Base-by-base conservation (phyloP, 1,140 invertebrate species). In the Monochamus saltuarius region DNA sequence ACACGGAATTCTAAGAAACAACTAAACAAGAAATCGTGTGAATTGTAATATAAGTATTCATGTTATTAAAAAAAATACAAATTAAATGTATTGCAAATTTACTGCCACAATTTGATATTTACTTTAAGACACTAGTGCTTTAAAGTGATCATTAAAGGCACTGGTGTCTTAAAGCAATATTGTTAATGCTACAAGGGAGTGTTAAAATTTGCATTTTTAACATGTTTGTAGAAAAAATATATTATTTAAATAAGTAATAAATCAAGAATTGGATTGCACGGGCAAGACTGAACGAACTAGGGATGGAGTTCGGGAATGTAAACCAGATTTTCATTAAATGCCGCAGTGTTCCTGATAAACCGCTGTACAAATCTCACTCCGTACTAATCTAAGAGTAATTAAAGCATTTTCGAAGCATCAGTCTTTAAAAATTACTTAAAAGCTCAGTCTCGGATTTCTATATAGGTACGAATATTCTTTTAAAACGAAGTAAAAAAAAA, bases 281-380 rank as follows among this genome's bases (percentile, higher is more conserved):
- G 59, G 46, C 40, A 61, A 45, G 11, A 47, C 14, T 9, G 14
- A 22, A 17, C n/a, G 40, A 58, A 62, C 50, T 19, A 13, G 13
- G 13, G 19, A 61, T 50, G 11, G 9, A 37, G 38, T 22, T 40
- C 7, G 60, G 55, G 47, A 63, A 56, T 52, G 51, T 57, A 67
- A 69, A 69, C 60, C 38, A 65, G 59, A 69, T 69, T 68, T 69
- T 69, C 67, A 69, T 69, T 69, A 67, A 69, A 67, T 67, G 65
- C 65, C 65, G 50, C 55, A 61, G 49, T 65, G 59, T 64, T 67
- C 51, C 37, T 13, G 54, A 65, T 62, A 67, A 66, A 64, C 65
- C 65, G 61, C 64, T 46, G 51, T 45, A 56, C 50, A 50, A 53
- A 55, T 55, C 53, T 19, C 39, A 36, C 56, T 55, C 16, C 39